These are phyloP conservation scores for Spodoptera frugiperda DNA, from an alignment of 1,140 invertebrate species.

Conservation along the genomic window DNA sequence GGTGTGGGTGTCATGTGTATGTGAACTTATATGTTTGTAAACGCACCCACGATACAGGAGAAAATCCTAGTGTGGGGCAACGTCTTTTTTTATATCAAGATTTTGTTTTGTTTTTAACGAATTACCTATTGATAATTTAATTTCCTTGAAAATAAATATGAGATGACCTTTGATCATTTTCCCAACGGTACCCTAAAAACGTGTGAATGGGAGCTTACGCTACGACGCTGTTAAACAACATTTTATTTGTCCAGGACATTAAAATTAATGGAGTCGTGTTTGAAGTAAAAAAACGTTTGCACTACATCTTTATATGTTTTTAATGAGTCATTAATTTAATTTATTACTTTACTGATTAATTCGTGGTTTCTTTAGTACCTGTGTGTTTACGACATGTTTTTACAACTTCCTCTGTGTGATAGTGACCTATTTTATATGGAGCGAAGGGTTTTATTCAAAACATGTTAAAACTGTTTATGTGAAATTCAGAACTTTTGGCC, in stretches of 20 bases:
- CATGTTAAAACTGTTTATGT: too few species aligned
- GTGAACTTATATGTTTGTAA: too few species aligned
- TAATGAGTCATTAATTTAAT: constrained; percentile 22
- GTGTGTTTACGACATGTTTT: neutral
- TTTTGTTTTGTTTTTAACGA: neutral
- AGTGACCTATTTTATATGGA: too few species aligned
- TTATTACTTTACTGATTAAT: constrained; percentile 38
- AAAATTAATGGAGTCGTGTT: constrained; percentile 31
- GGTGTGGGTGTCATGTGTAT: too few species aligned
- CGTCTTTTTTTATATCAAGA: too few species aligned
- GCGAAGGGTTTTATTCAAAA: too few species aligned
- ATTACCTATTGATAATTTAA: neutral
- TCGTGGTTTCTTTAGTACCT: constrained; percentile 20
- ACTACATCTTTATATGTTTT: constrained; percentile 24
- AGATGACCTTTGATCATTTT: neutral
- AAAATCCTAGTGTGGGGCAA: too few species aligned
- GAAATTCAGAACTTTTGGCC: too few species aligned
- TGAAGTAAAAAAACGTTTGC: constrained; percentile 9
- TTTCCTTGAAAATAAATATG: too few species aligned
- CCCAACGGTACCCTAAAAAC: neutral
- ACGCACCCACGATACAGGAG: too few species aligned
- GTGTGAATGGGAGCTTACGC: neutral
- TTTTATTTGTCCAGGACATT: constrained; percentile 36
- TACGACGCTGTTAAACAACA: constrained; percentile 1
- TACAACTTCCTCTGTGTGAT: neutral